Evolutionary conservation across 2,888 invertebrate species (phyloP).

Genomic region (Lacanobia wlatinum): DNA sequence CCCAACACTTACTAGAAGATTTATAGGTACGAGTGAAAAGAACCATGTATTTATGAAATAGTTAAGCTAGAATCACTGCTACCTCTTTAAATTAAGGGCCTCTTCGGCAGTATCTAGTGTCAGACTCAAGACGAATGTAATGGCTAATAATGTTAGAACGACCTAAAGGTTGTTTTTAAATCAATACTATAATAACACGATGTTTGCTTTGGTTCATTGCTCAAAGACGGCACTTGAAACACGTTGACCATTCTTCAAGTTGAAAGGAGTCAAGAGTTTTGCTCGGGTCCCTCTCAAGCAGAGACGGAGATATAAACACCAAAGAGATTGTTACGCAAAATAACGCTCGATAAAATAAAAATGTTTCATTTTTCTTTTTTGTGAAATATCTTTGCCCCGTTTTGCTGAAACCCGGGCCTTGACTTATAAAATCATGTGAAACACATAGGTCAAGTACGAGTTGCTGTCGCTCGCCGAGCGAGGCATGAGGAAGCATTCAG

Average conservation of each 20-base stretch:
- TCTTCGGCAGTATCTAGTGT: no score
- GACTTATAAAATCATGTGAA: neutral
- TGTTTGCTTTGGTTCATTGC: constrained; percentile 5
- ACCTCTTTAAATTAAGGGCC: no score
- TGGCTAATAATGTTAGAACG: constrained; percentile 14
- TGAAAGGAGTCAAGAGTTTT: neutral
- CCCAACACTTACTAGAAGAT: neutral
- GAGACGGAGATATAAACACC: neutral
- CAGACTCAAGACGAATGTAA: constrained; percentile 1
- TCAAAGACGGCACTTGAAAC: neutral
- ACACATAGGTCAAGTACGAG: constrained; percentile 14
- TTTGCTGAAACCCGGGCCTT: constrained; percentile 1
- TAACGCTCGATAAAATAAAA: neutral
- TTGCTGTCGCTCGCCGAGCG: neutral
- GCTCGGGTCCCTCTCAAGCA: neutral
- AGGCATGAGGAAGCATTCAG: neutral
- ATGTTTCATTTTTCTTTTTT: neutral
- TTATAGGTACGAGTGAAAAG: neutral
- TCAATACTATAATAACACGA: neutral
- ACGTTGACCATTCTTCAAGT: neutral
- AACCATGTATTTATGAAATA: neutral
- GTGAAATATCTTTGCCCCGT: neutral
- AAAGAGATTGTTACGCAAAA: neutral
- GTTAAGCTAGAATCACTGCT: neutral
- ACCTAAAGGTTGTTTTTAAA: neutral